These are phyloP conservation scores for Mylabris sibirica DNA, from an alignment of 2,888 invertebrate species.

Conservation along the genomic window DNA sequence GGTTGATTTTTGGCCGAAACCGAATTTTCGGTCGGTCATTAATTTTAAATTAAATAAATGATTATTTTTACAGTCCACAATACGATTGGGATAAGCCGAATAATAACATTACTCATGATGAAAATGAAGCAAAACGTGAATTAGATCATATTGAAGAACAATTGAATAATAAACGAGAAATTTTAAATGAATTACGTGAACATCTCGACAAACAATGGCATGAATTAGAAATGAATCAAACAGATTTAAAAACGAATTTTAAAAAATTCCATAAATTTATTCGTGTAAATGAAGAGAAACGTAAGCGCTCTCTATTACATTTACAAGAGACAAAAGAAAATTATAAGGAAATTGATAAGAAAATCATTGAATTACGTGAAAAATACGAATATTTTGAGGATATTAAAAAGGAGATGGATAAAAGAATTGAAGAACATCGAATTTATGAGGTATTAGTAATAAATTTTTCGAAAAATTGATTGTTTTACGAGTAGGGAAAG, in stretches of 20 bases:
- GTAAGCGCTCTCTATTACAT: background rate
- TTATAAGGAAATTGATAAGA: background rate
- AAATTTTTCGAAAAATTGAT: too few relatives aligned
- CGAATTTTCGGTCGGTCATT: too few relatives aligned
- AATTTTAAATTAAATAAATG: too few relatives aligned
- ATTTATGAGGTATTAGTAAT: conserved; percentile 26
- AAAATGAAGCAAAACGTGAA: background rate
- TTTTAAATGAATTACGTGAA: background rate
- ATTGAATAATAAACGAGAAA: background rate
- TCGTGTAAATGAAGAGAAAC: background rate
- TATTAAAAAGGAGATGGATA: conserved; percentile 16
- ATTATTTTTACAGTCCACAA: background rate
- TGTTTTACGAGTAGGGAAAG: background rate
- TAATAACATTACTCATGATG: background rate
- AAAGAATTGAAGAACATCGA: conserved; percentile 8
- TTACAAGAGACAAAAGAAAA: background rate
- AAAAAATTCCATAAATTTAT: background rate
- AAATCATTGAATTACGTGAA: conserved; percentile 8
- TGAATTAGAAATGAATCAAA: background rate
- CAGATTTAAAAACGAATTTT: background rate
- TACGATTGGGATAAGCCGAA: background rate
- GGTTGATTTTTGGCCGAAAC: too few relatives aligned
- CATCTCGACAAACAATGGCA: background rate
- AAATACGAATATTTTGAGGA: conserved; percentile 1
- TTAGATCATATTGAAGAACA: background rate